Conservation (phyloP, 2,113 vertebrate genomes). For the Lophius piscatorius region DNA sequence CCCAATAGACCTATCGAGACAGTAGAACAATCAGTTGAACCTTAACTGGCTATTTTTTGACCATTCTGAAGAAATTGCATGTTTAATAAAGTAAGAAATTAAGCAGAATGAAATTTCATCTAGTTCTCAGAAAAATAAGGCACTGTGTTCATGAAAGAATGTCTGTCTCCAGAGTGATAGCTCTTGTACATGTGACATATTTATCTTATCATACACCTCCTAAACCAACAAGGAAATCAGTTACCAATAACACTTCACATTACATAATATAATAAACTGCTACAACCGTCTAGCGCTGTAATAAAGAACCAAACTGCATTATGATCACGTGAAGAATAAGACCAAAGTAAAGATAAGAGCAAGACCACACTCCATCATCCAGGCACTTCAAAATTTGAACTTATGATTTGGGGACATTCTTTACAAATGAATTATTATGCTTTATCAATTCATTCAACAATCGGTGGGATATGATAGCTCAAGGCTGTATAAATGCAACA, state of each 20-base stretch:
- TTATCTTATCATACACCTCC: slow-evolving; percentile 35
- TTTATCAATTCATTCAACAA: neutral
- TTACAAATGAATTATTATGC: neutral
- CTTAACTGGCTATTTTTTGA: slow-evolving; percentile 64
- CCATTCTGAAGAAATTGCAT: slow-evolving; percentile 53
- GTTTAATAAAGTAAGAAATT: slow-evolving; percentile 17
- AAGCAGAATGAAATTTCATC: slow-evolving; percentile 11
- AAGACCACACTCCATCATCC: neutral
- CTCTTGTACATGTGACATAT: neutral
- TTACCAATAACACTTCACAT: slow-evolving; percentile 20
- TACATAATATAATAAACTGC: slow-evolving; percentile 13
- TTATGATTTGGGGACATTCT: neutral
- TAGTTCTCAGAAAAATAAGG: neutral
- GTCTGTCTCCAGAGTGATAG: neutral
- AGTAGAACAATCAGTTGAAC: slow-evolving; percentile 55
- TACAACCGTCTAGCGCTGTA: neutral
- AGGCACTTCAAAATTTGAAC: neutral
- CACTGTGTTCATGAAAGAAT: neutral
- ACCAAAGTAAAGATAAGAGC: neutral
- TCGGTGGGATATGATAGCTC: neutral
- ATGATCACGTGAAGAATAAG: neutral
- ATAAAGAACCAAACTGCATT: neutral
- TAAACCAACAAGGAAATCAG: slow-evolving; percentile 23
- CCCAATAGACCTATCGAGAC: slow-evolving; percentile 44
- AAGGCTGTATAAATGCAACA: too few species aligned